Base-by-base conservation (phyloP, 2,113 vertebrate species). In the Sialia sialis region DNA sequence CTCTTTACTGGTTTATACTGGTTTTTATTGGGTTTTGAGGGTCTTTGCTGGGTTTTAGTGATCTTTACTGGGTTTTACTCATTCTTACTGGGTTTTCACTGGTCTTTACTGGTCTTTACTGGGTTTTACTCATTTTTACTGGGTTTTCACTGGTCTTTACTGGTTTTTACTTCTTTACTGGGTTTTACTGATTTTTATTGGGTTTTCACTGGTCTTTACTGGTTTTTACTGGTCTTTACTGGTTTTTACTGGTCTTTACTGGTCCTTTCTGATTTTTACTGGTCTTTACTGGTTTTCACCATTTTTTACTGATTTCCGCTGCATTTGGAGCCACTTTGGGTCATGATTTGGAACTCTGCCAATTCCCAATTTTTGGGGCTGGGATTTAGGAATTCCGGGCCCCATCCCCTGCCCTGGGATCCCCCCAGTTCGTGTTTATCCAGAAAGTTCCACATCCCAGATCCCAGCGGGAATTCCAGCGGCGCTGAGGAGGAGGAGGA, bases 401-500 rank as follows among this genome's bases (percentile, higher is more conserved):
- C 12, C 23, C 51, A 6, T 36, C 13, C 11, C n/a, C 41, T 0
- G 11, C 2, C 14, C 72, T 10, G 36, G 29, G 13, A 5, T 49
- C 8, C 22, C 56, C 38, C 58, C 36, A 8, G 29, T 13, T 46
- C 6, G 1, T 0, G 13, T 22, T 13, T 7, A 14, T 5, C 38
- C 19, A 0, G 6, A 29, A 7, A 13, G 8, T 30, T 27, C 49
- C 49, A 27, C 94, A 60, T 84, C 95, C 75, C 90, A 79, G 82
- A 62, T 94, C 68, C 59, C 93, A 38, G 83, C 13, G 78, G 97
- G 94, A 79, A 87, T 93, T 96, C 89, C 96, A 63, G 88, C 59
- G 93, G 64, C 96, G 97, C 97, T 76, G 92, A 44, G 95, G 94
- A 97, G 74, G 29, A 27, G n/a, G n/a, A 25, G 41, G 38, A 30